Conservation (phyloP, 2,113 vertebrate species). For the Carassius gibelio region DNA sequence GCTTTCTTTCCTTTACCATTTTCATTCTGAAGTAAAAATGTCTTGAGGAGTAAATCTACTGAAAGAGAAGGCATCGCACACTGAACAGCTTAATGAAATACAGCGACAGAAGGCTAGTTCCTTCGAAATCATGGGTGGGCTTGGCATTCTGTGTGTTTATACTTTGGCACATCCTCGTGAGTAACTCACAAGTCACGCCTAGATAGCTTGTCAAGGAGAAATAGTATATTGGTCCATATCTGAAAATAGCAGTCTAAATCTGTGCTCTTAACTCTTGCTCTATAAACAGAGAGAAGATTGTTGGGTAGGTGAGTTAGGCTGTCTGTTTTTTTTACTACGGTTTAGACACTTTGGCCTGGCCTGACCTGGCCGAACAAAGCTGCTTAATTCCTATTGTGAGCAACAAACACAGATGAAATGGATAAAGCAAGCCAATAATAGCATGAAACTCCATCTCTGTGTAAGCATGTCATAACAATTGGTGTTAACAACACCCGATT, state of each 20-base stretch:
- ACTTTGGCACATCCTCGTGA: not conserved
- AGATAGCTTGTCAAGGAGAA: slow-evolving; percentile 16
- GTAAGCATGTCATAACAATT: not conserved
- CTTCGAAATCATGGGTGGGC: slow-evolving; percentile 35
- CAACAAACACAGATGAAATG: slow-evolving; percentile 27
- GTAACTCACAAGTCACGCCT: not conserved
- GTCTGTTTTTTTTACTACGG: slow-evolving; percentile 26
- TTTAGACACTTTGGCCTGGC: slow-evolving; percentile 39
- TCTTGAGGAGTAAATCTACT: slow-evolving; percentile 2
- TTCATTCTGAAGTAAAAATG: not conserved
- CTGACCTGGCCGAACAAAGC: slow-evolving; percentile 49
- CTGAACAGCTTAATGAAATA: slow-evolving; percentile 33
- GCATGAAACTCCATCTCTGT: not conserved
- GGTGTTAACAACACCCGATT: not conserved
- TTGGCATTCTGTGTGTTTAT: slow-evolving; percentile 45
- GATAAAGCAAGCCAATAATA: not conserved
- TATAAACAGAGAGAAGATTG: slow-evolving; percentile 27
- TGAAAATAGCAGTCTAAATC: slow-evolving; percentile 43
- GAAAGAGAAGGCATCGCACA: not conserved
- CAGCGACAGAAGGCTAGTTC: slow-evolving; percentile 42
- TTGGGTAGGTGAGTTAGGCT: not conserved
- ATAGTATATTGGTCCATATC: not conserved
- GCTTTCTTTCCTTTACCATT: not conserved
- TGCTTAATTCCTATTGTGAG: slow-evolving; percentile 33
- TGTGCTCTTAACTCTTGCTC: slow-evolving; percentile 10